These are phyloP conservation scores for Drosophila yakuba DNA, from an alignment of 1,140 invertebrate genomes.

Conservation along the genomic window DNA sequence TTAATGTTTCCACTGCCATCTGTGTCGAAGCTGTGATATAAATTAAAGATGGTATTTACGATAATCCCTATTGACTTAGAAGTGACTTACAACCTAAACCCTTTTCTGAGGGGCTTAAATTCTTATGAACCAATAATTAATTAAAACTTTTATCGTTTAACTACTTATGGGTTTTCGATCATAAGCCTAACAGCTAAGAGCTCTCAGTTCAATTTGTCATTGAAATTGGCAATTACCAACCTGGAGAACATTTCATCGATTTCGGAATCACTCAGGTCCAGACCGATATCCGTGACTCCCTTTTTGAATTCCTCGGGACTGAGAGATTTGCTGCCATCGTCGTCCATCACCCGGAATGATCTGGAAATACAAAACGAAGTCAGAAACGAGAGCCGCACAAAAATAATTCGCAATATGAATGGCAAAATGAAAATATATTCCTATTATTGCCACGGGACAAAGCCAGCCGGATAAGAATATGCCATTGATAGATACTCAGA, in stretches of 20 bases:
- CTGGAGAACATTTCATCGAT: slow-evolving; percentile 87
- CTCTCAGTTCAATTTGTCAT: neutral
- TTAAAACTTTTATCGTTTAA: neutral
- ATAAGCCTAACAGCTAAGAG: neutral
- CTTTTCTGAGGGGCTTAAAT: too few relatives aligned
- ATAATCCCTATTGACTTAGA: too few relatives aligned
- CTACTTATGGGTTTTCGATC: neutral
- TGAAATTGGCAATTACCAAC: slow-evolving; percentile 28
- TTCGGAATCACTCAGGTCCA: slow-evolving; percentile 89
- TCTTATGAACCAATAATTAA: neutral
- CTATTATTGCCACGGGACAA: slow-evolving; percentile 54
- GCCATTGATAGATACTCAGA: slow-evolving; percentile 35
- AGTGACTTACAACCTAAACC: too few relatives aligned
- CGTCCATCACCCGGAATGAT: slow-evolving; percentile 95
- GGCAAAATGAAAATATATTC: slow-evolving; percentile 56
- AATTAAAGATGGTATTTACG: neutral
- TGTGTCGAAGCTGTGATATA: slow-evolving; percentile 88
- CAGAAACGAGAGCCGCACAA: slow-evolving; percentile 9
- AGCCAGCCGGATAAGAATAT: slow-evolving; percentile 53
- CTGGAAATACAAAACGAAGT: slow-evolving; percentile 85
- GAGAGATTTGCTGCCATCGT: slow-evolving; percentile 93
- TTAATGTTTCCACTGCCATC: slow-evolving; percentile 93
- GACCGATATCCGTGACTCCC: slow-evolving; percentile 91
- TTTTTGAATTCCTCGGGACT: slow-evolving; percentile 92
- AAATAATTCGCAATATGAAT: slow-evolving; percentile 35